Evolutionary conservation across 92 coral and sea anemone genomes (phyloP).

Genomic region (Epizoanthus illoricatus): DNA sequence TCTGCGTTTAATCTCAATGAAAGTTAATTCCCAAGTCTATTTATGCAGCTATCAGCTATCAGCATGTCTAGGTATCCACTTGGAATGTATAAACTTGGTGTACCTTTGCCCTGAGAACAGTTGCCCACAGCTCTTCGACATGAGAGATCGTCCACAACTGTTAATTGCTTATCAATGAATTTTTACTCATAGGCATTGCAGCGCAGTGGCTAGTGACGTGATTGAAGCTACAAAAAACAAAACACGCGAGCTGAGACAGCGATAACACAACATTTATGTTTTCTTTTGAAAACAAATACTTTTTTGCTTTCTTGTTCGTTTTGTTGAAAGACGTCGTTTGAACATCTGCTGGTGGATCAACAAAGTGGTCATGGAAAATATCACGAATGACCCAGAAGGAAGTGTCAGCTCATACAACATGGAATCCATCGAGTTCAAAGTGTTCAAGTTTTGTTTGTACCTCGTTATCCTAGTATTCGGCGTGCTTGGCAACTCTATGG

Average conservation of each 20-base stretch:
- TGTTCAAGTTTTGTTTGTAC: slow-evolving; percentile 46
- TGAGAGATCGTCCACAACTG: background rate
- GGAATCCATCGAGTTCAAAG: slow-evolving; percentile 44
- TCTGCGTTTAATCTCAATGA: background rate
- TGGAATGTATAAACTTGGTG: background rate
- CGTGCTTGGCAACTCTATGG: slow-evolving; percentile 68
- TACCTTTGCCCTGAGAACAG: background rate
- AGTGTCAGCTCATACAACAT: background rate
- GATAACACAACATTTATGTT: background rate
- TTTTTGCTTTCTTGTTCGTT: too few species aligned
- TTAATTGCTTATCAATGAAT: background rate
- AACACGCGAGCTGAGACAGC: background rate
- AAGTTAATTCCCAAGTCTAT: background rate
- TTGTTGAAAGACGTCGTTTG: background rate
- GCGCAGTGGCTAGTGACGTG: background rate
- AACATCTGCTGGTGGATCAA: background rate
- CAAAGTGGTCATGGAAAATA: background rate
- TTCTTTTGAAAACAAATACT: background rate
- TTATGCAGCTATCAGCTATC: background rate
- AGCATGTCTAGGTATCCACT: background rate
- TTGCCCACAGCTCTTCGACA: background rate
- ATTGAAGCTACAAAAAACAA: too few species aligned
- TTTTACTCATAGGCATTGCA: background rate
- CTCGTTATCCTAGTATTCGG: slow-evolving; percentile 55
- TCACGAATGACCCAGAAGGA: background rate